Evolutionary conservation across 92 coral and sea anemone genomes (phyloP).

Genomic region (Umimayanthus chanpuru): DNA sequence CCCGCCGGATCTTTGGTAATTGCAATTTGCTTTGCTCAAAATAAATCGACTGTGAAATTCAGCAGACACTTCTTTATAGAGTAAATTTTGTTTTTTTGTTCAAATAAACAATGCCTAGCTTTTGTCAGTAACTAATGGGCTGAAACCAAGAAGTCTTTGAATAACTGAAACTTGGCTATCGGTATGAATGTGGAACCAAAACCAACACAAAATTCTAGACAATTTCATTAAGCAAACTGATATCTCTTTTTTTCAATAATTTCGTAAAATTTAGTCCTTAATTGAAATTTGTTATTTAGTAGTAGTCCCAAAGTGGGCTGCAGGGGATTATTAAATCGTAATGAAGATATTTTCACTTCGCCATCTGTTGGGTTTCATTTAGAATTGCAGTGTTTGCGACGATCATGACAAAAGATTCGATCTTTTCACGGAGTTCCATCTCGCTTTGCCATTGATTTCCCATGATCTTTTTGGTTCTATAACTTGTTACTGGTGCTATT

Average conservation of each 20-base stretch:
- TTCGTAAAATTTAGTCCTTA: conserved; percentile 67
- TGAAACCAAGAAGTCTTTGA: conserved; percentile 53
- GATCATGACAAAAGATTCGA: conserved; percentile 11
- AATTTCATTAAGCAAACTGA: conserved; percentile 36
- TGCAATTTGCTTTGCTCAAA: conserved; percentile 76
- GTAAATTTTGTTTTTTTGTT: conserved; percentile 58
- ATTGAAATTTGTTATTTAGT: conserved; percentile 80
- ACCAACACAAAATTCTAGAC: conserved; percentile 32
- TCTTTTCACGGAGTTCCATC: conserved; percentile 23
- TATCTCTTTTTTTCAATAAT: conserved; percentile 55
- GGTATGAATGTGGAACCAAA: conserved; percentile 54
- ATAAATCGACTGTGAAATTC: conserved; percentile 72
- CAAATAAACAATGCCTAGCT: conserved; percentile 70
- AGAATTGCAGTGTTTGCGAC: conserved; percentile 38
- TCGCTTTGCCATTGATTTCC: not conserved
- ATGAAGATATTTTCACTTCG: conserved; percentile 67
- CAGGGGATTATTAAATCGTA: conserved; percentile 75
- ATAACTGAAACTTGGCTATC: conserved; percentile 44
- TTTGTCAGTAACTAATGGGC: conserved; percentile 66
- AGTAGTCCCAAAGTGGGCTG: conserved; percentile 61
- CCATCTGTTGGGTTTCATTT: conserved; percentile 78
- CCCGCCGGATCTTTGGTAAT: conserved; percentile 75
- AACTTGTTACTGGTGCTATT: not conserved
- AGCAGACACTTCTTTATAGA: conserved; percentile 64
- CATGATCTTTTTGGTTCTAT: conserved; percentile 5